These are phyloP conservation scores for Augiades crinisus DNA, from an alignment of 2,888 invertebrate species.

Conservation along the genomic window DNA sequence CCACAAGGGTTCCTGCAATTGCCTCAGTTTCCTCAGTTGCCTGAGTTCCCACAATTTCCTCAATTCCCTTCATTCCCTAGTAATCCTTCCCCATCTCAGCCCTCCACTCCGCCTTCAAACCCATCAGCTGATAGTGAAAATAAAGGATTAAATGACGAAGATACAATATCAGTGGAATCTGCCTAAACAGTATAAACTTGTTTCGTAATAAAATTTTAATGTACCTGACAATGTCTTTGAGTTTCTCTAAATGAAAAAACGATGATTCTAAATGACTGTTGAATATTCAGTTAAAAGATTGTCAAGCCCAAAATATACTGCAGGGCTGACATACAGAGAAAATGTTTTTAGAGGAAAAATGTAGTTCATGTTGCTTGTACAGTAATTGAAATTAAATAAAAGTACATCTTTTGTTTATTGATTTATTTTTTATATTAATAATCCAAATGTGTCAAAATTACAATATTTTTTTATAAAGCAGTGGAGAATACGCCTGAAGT, in stretches of 20 bases:
- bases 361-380: too few species aligned
- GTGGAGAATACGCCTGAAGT: too few species aligned
- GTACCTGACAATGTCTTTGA: slow-evolving; percentile 2
- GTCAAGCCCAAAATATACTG: too few species aligned
- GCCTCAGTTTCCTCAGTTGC: slow-evolving; percentile 40
- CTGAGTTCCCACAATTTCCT: slow-evolving; percentile 41
- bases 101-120: slow-evolving; percentile 47
- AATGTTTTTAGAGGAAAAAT: too few species aligned
- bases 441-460: too few species aligned
- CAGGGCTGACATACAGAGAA: too few species aligned
- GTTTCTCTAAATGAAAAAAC: neutral
- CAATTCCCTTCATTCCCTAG: slow-evolving; percentile 37
- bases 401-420: too few species aligned
- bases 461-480: too few species aligned
- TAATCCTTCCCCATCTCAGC: slow-evolving; percentile 29
- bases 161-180: slow-evolving; percentile 70
- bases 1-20: slow-evolving; percentile 39
- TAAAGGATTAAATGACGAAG: slow-evolving; percentile 63
- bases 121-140: slow-evolving; percentile 49
- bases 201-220: neutral
- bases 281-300: too few species aligned
- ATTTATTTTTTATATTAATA: too few species aligned
- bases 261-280: too few species aligned
- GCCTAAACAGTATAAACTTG: slow-evolving; percentile 37
- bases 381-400: too few species aligned